phyloP scores from a whole-genome alignment of 2,888 invertebrate species.

The Heliconius ismenius region DNA sequence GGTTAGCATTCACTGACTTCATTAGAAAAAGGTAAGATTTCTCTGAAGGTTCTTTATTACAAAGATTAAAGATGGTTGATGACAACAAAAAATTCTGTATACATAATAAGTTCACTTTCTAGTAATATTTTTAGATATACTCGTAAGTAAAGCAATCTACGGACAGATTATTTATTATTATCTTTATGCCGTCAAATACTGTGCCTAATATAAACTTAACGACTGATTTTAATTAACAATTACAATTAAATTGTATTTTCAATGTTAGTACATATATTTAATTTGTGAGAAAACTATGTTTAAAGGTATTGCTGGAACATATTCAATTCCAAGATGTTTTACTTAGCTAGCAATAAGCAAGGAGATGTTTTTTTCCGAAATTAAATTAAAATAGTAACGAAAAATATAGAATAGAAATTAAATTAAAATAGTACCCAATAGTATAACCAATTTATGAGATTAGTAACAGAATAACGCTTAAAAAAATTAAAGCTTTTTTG shows the following conservation, averaged over 20 bases:
- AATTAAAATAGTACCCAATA: no score
- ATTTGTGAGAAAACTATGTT: no score
- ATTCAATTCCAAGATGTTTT: no score
- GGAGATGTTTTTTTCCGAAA: no score
- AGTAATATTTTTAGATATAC: neutral
- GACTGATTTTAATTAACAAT: neutral
- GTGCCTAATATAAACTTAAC: neutral
- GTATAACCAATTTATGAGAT: no score
- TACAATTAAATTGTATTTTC: neutral
- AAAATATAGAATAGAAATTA: no score
- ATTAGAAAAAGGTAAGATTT: neutral
- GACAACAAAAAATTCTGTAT: neutral
- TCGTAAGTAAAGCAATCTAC: neutral
- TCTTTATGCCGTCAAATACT: neutral
- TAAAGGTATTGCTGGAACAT: no score
- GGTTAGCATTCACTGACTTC: neutral
- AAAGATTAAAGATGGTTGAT: neutral
- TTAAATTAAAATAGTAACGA: no score
- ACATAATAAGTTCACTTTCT: neutral
- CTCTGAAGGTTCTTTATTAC: neutral
- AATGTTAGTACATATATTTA: no score
- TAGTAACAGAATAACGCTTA: no score
- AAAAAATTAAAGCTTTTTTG: no score
- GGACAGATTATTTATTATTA: neutral
- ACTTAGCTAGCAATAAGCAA: no score